Conservation (phyloP, 2,113 vertebrate genomes). For the Ardeotis arabs region DNA sequence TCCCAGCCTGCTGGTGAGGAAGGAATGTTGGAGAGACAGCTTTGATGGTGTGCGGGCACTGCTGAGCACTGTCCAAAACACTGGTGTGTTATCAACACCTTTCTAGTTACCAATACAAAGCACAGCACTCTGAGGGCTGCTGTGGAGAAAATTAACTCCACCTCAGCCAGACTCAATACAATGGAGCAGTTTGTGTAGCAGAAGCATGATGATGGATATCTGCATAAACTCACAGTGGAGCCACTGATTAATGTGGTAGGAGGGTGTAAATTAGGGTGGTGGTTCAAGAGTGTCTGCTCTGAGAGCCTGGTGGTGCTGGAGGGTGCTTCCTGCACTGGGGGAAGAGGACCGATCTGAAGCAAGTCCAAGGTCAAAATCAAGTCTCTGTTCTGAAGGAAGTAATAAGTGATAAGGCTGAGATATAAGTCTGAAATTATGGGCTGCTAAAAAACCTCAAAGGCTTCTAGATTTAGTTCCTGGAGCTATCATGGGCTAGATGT, state of each 20-base stretch:
- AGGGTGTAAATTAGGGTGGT: not conserved
- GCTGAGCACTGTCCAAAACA: too few relatives aligned
- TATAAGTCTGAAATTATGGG: conserved; percentile 5
- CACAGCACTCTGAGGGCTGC: too few relatives aligned
- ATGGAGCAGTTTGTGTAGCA: not conserved
- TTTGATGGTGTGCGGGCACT: too few relatives aligned
- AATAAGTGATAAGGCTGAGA: conserved; percentile 30
- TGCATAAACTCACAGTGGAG: not conserved
- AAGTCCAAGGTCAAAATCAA: not conserved
- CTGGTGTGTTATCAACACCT: too few relatives aligned
- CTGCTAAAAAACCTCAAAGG: conserved; percentile 18
- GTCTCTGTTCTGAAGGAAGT: conserved; percentile 25
- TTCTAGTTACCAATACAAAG: too few relatives aligned
- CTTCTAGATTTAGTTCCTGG: conserved; percentile 24
- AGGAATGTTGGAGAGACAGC: too few relatives aligned
- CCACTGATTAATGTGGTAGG: not conserved
- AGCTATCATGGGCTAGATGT: not conserved
- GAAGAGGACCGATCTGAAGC: not conserved
- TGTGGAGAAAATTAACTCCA: too few relatives aligned
- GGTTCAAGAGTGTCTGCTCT: not conserved
- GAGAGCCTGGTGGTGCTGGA: not conserved
- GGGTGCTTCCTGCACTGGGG: not conserved
- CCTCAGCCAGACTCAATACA: too few relatives aligned
- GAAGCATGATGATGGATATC: not conserved
- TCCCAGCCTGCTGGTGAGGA: too few relatives aligned